Conservation (phyloP, 2,113 vertebrate species). For the Corapipo altera region DNA sequence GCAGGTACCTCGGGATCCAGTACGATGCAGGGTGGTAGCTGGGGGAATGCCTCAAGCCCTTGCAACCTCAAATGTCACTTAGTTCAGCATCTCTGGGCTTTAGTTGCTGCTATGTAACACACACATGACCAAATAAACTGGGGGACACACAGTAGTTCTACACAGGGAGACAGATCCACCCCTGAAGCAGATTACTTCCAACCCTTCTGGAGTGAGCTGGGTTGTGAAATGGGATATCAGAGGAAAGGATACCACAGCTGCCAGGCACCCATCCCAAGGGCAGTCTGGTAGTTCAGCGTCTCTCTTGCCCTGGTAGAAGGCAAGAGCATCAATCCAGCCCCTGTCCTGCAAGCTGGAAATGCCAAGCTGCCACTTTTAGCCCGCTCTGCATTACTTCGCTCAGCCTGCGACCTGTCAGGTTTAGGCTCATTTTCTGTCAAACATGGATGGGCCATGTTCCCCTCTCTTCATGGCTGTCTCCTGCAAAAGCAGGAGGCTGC, state of each 20-base stretch:
- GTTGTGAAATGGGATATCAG: not conserved
- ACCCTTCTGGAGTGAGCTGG: not conserved
- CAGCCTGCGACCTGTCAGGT: too few relatives aligned
- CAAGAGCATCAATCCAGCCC: not conserved
- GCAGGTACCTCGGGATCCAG: not conserved
- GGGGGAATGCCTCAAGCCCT: not conserved
- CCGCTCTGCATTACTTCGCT: not conserved
- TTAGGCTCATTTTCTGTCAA: not conserved
- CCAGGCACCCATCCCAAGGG: not conserved
- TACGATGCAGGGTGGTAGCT: not conserved
- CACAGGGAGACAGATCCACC: not conserved
- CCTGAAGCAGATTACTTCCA: not conserved
- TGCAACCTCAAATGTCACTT: not conserved
- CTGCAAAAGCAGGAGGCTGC: not conserved
- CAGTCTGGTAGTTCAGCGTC: not conserved
- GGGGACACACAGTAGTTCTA: not conserved
- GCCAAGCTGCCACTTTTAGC: rapidly evolving
- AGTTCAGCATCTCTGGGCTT: not conserved
- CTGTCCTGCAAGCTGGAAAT: not conserved
- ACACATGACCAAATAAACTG: not conserved
- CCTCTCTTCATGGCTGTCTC: not conserved
- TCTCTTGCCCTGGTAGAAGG: not conserved
- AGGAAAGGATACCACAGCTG: not conserved
- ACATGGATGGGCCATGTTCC: rapidly evolving
- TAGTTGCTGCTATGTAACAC: not conserved